Evolutionary conservation across 1,140 invertebrate species (phyloP).

Genomic region (Pemphigus obesinymphae): DNA sequence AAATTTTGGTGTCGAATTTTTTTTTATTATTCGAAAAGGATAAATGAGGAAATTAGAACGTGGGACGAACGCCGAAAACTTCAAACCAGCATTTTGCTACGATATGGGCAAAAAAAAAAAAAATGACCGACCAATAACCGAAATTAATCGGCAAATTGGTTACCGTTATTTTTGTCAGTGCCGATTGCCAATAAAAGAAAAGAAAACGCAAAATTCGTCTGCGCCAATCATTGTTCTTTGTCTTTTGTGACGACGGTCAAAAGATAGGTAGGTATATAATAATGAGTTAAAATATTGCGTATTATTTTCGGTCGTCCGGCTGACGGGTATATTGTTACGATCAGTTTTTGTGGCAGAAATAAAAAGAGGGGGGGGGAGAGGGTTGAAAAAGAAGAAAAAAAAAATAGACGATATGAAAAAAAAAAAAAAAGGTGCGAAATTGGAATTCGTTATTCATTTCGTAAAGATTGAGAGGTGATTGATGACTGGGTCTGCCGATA

Average conservation of each 20-base stretch:
- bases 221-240: background rate
- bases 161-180: background rate
- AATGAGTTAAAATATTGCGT: background rate
- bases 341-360: background rate
- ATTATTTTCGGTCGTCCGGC: background rate
- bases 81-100: too few species aligned
- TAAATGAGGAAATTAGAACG: too few species aligned
- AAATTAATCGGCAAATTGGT: background rate
- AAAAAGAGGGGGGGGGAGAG: too few species aligned
- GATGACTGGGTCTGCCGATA: background rate
- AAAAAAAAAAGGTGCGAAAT: slow-evolving; percentile 27
- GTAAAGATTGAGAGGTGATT: slow-evolving; percentile 40
- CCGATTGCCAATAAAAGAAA: background rate
- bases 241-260: background rate
- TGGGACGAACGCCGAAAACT: too few species aligned
- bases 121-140: too few species aligned
- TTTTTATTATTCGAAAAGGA: too few species aligned
- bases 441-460: slow-evolving; percentile 38
- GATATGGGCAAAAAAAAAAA: too few species aligned
- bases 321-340: background rate
- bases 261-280: background rate
- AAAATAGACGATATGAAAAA: background rate
- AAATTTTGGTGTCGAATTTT: too few species aligned
- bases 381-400: background rate
- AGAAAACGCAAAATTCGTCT: background rate